Evolutionary conservation across 1,140 invertebrate genomes (phyloP).

Genomic region (Euwallacea similis): DNA sequence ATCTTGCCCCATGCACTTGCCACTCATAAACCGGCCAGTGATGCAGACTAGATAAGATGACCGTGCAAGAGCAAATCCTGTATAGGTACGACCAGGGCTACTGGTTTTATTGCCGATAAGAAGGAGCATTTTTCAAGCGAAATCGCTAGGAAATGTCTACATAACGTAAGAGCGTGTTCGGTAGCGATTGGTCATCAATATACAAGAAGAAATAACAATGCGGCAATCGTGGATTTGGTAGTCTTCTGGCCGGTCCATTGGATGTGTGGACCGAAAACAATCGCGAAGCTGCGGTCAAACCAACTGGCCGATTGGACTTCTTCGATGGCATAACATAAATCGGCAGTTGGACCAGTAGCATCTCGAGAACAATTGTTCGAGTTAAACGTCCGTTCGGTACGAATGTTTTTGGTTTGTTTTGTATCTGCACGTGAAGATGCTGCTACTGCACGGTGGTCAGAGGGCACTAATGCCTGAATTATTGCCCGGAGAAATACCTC

Average conservation of each 20-base stretch:
- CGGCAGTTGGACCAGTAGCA: slow-evolving; percentile 47
- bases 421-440: slow-evolving; percentile 4
- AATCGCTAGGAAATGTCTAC: slow-evolving; percentile 37
- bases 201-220: slow-evolving; percentile 51
- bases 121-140: neutral
- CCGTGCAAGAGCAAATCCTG: slow-evolving; percentile 18
- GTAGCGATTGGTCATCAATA: slow-evolving; percentile 52
- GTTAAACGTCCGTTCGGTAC: slow-evolving; percentile 50
- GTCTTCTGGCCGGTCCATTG: slow-evolving; percentile 34
- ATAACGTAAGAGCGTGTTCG: slow-evolving; percentile 40
- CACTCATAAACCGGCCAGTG: slow-evolving; percentile 18
- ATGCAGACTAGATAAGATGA: slow-evolving; percentile 23
- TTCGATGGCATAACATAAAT: slow-evolving; percentile 49
- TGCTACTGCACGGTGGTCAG: slow-evolving; percentile 16
- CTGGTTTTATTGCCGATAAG: slow-evolving; percentile 20
- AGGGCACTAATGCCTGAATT: neutral
- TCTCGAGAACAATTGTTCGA: slow-evolving; percentile 51
- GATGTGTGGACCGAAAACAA: slow-evolving; percentile 35
- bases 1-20: slow-evolving; percentile 6
- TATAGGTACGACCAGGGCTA: slow-evolving; percentile 19
- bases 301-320: slow-evolving; percentile 34
- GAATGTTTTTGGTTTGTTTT: slow-evolving; percentile 47
- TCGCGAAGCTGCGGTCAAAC: slow-evolving; percentile 26
- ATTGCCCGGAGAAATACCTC: neutral
- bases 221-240: slow-evolving; percentile 48